phyloP scores from a whole-genome alignment of 2,888 invertebrate species.

The Drosophila anomalipes region DNA sequence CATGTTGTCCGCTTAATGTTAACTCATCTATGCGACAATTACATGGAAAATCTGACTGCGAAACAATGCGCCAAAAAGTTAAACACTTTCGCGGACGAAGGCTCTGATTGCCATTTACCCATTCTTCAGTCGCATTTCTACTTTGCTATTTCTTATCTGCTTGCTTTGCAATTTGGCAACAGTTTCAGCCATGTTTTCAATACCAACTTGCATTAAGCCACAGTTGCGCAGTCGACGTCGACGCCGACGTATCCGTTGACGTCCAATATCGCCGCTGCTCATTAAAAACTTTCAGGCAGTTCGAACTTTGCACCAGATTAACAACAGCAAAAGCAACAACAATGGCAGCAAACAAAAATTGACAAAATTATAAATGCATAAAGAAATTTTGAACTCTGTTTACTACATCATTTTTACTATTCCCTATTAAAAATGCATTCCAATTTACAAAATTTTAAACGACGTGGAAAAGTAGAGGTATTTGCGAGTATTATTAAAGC shows the following conservation, averaged over 20 bases:
- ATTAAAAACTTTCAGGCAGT: conserved; percentile 76
- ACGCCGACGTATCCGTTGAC: conserved; percentile 43
- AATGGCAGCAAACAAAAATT: not conserved
- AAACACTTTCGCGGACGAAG: conserved; percentile 4
- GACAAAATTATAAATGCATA: conserved; percentile 71
- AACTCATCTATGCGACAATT: conserved; percentile 35
- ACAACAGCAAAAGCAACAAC: conserved; percentile 47
- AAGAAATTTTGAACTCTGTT: conserved; percentile 24
- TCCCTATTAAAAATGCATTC: not conserved
- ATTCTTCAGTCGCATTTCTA: conserved; percentile 5
- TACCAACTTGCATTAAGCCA: conserved; percentile 45
- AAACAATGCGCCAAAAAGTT: conserved; percentile 39
- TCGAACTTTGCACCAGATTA: conserved; percentile 76
- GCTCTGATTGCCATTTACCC: conserved; percentile 7
- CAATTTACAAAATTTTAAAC: not conserved
- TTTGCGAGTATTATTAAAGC: not conserved
- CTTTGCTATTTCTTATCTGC: conserved; percentile 37
- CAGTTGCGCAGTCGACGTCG: conserved; percentile 24
- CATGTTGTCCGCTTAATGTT: conserved; percentile 2
- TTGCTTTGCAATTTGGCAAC: conserved; percentile 55
- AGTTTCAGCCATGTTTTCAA: conserved; percentile 51
- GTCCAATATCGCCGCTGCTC: conserved; percentile 66
- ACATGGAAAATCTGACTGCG: conserved; percentile 22
- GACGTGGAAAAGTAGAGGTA: not conserved
- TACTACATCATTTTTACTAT: conserved; percentile 13